Evolutionary conservation across 2,888 invertebrate species (phyloP), one percentile per base, ranked within the genome.

Genomic region (Chrysodeixis includens): DNA sequence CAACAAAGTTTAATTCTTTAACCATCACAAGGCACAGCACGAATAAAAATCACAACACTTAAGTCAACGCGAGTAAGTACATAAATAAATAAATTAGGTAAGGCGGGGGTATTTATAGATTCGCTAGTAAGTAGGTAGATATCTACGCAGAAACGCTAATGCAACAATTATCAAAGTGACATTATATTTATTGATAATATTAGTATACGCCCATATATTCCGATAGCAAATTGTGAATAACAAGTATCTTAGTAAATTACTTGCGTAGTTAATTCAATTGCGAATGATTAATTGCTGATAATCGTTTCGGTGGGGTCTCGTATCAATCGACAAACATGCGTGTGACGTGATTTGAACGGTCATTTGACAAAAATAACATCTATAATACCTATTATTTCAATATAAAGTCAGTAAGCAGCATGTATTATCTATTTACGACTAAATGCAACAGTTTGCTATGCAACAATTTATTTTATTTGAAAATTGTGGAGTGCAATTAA

Each of bases 91-190:
- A 10, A 18, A 51, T 70, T 32, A 56, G 30, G 51, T 44, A 22
- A 46, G 44, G 32, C 18, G 18, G 22, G 22, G 30, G 18, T 59
- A 56, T 71, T 59, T 71, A 73, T 71, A 66, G n/a, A 52, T 61
- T 60, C n/a, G 52, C 46, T 30, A 16, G n/a, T n/a, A 26, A 26
- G 26, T 18, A 49, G n/a, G n/a, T 40, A 32, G 32, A 10, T 32
- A 32, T 10, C 32, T 55, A 63, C 35, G 54, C 57, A 66, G 55
- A 7, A 57, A 62, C 40, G 63, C 64, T 62, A 53, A 32, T 66
- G 69, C 69, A 67, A 69, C 56, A 68, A 56, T 73, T 69, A 78
- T 78, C 78, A 62, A 61, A 65, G 57, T 67, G 67, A 69, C 61
- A 70, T 63, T 58, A 65, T 51, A 54, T 49, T 53, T 54, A 30